Conservation (phyloP, 92 coral and sea anemone species). For the Phenganax marumi region DNA sequence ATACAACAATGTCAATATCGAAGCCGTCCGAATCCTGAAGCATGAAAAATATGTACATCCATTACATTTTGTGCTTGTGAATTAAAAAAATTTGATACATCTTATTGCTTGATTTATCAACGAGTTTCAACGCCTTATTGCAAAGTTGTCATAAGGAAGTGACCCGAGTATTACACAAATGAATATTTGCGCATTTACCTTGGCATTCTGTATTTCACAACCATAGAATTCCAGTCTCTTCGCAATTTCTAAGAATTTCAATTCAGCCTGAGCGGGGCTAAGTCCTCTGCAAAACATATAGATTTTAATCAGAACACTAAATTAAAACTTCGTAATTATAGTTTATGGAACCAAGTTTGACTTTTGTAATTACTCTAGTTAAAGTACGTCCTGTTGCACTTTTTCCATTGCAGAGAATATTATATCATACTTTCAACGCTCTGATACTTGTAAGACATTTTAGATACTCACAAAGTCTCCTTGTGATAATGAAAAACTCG, state of each 20-base stretch:
- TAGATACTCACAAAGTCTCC: slow-evolving; percentile 77
- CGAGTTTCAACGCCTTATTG: background rate
- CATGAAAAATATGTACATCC: background rate
- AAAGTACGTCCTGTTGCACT: too few relatives aligned
- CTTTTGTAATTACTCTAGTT: too few relatives aligned
- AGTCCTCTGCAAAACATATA: slow-evolving; percentile 65
- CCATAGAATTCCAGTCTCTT: slow-evolving; percentile 90
- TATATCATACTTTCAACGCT: background rate
- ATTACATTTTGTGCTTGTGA: background rate
- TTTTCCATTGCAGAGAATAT: too few relatives aligned
- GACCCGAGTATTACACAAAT: background rate
- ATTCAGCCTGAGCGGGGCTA: slow-evolving; percentile 94
- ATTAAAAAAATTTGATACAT: background rate
- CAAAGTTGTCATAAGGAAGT: background rate
- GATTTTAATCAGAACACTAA: too few relatives aligned
- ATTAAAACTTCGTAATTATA: too few relatives aligned
- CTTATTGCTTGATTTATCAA: background rate
- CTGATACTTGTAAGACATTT: background rate
- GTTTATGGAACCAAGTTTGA: too few relatives aligned
- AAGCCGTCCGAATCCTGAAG: slow-evolving; percentile 84
- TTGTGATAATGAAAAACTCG: slow-evolving; percentile 93
- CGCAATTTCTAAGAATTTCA: slow-evolving; percentile 90
- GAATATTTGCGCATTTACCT: slow-evolving; percentile 49
- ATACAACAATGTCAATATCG: slow-evolving; percentile 81
- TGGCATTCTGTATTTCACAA: slow-evolving; percentile 87